Conservation (phyloP, 2,113 vertebrate species). For the Heterotilapia buettikoferi region DNA sequence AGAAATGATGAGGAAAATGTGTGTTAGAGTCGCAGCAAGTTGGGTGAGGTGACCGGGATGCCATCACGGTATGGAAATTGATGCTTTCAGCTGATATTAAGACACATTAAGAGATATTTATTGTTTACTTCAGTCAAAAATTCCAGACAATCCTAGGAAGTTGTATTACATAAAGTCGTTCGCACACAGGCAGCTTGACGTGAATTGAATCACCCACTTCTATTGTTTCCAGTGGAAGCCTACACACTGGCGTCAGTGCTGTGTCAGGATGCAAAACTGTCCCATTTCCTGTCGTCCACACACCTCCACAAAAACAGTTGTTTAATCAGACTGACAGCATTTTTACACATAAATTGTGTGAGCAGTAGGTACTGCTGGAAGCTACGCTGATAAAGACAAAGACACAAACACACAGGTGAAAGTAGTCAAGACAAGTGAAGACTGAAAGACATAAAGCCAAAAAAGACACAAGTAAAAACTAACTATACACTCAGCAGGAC, state of each 20-base stretch:
- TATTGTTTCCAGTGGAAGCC: slow-evolving; percentile 15
- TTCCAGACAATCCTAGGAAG: not conserved
- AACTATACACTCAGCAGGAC: not conserved
- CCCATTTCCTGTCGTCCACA: not conserved
- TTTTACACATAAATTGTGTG: not conserved
- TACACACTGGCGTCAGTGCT: not conserved
- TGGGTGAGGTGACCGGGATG: not conserved
- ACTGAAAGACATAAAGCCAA: not conserved
- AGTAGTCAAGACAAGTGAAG: not conserved
- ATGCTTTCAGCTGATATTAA: not conserved
- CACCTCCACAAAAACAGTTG: not conserved
- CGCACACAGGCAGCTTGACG: not conserved
- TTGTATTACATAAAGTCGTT: not conserved
- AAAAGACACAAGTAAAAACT: not conserved
- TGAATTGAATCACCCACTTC: not conserved
- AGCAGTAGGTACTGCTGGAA: not conserved
- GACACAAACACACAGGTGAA: not conserved
- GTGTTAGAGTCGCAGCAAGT: not conserved
- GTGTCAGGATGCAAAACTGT: not conserved
- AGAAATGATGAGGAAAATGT: fast-evolving
- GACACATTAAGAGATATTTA: not conserved
- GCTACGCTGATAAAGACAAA: fast-evolving
- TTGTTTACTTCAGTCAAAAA: not conserved
- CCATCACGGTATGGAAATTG: fast-evolving
- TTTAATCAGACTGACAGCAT: not conserved